Evolutionary conservation across 2,888 invertebrate species (phyloP).

Genomic region (Brenthis daphne): DNA sequence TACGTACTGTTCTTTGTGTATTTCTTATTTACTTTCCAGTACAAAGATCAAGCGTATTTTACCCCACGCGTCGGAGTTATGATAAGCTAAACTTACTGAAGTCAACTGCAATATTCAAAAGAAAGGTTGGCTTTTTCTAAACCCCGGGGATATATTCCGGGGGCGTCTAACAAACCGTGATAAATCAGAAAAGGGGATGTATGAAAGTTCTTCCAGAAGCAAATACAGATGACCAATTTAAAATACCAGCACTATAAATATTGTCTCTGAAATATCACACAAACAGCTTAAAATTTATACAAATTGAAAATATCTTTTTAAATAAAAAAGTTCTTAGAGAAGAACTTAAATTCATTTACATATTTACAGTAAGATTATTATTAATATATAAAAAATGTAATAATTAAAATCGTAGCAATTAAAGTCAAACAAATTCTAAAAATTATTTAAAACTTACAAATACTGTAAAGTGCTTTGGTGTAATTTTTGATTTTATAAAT

Average conservation of each 20-base stretch:
- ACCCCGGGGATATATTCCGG: slow-evolving; percentile 54
- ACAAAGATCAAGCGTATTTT: slow-evolving; percentile 45
- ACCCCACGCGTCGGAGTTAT: slow-evolving; percentile 46
- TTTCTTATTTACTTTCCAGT: slow-evolving; percentile 32
- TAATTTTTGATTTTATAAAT: too few relatives aligned
- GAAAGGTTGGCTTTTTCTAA: slow-evolving; percentile 63
- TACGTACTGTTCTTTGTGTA: slow-evolving; percentile 11
- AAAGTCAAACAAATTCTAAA: too few relatives aligned
- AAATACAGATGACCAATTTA: slow-evolving; percentile 57
- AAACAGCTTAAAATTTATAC: not conserved
- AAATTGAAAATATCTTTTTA: not conserved
- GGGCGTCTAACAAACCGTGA: slow-evolving; percentile 73
- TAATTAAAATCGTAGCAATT: too few relatives aligned
- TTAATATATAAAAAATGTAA: too few relatives aligned
- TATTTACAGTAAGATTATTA: too few relatives aligned
- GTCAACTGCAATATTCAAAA: slow-evolving; percentile 70
- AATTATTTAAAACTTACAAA: too few relatives aligned
- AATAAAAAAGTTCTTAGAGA: too few relatives aligned
- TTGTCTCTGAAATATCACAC: not conserved
- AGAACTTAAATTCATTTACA: too few relatives aligned
- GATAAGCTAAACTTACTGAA: slow-evolving; percentile 62
- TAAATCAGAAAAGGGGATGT: slow-evolving; percentile 61
- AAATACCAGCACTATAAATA: slow-evolving; percentile 46
- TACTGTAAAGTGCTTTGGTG: too few relatives aligned
- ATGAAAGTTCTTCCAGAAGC: slow-evolving; percentile 53